Conservation (phyloP, 2,888 invertebrate genomes). For the Drosophila macrospina region DNA sequence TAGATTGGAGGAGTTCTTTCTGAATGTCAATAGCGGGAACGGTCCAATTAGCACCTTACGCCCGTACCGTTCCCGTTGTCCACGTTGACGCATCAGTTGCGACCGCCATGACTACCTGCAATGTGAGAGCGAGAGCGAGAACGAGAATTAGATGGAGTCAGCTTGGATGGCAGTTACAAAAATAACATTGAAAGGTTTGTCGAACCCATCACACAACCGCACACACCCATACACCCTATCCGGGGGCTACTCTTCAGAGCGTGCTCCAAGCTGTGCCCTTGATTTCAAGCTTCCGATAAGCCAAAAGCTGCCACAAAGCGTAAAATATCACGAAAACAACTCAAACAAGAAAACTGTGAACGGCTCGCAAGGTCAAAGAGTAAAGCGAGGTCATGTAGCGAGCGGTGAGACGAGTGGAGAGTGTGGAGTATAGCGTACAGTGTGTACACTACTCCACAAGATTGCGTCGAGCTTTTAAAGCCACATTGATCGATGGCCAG, state of each 20-base stretch:
- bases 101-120: slow-evolving; percentile 38
- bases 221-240: slow-evolving; percentile 6
- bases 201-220: slow-evolving; percentile 34
- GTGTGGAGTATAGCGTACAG: slow-evolving; percentile 3
- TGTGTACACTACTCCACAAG: slow-evolving; percentile 1
- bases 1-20: slow-evolving; percentile 14
- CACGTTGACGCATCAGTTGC: slow-evolving; percentile 16
- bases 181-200: slow-evolving; percentile 34
- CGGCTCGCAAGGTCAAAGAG: slow-evolving; percentile 65
- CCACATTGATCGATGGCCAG: slow-evolving; percentile 18
- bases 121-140: background rate
- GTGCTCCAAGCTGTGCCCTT: slow-evolving; percentile 56
- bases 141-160: background rate
- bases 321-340: slow-evolving; percentile 64
- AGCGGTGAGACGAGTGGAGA: slow-evolving; percentile 4
- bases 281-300: slow-evolving; percentile 71
- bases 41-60: slow-evolving; percentile 40
- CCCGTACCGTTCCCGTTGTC: slow-evolving; percentile 29
- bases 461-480: slow-evolving; percentile 6
- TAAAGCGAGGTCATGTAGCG: slow-evolving; percentile 43
- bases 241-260: background rate
- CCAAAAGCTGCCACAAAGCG: slow-evolving; percentile 47
- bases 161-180: background rate
- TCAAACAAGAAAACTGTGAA: slow-evolving; percentile 16
- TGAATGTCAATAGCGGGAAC: slow-evolving; percentile 15